Base-by-base conservation (phyloP, 1,140 invertebrate genomes). In the Pseudomyrmex flavicornis region DNA sequence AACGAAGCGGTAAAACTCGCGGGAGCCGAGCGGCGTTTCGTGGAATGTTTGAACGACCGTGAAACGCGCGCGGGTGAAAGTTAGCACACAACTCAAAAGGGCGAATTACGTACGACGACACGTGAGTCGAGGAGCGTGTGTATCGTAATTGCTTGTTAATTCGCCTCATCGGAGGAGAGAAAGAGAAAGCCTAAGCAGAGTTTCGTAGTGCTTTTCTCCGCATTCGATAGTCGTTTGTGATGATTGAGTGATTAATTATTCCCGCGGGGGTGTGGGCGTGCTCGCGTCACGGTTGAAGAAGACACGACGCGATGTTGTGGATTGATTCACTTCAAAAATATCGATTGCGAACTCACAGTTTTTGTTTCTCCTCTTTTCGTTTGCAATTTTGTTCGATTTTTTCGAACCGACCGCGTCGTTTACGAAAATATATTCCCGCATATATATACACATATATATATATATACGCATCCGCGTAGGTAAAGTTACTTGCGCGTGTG, bases 1-100 rank as follows among this genome's bases (percentile, higher is more conserved):
- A 88, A 82, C 54, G 52, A 56, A 46, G 85, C 83, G 61, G 75
- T 88, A 88, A 88, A 88, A 88, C 66, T 70, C 48, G 59, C 70
- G 52, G 65, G 74, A 35, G 35, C 35, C n/a, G 73, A 68, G 62
- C 75, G 65, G 82, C 26, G 26, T 87, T 84, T 87, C 69, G 74
- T 20, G 20, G 54, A 87, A 84, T 84, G 86, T 88, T 87, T 70
- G 63, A 84, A 75, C 69, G 85, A 69, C 69, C 86, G 73, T 84
- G 87, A 88, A 88, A 87, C 84, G 56, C 35, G 35, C 35, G 35
- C 35, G 35, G 22, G 58, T 59, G 83, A 87, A 88, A 88, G 65
- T 88, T 87, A 54, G 48, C 74, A 15, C 69, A 83, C 13, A 82
- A 87, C 17, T 87, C 54, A 73, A 52, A 35, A 72, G 82, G 3